Evolutionary conservation across 2,888 invertebrate species (phyloP), one percentile per base, ranked within the genome.

Genomic region (Dexiosoma caninum): DNA sequence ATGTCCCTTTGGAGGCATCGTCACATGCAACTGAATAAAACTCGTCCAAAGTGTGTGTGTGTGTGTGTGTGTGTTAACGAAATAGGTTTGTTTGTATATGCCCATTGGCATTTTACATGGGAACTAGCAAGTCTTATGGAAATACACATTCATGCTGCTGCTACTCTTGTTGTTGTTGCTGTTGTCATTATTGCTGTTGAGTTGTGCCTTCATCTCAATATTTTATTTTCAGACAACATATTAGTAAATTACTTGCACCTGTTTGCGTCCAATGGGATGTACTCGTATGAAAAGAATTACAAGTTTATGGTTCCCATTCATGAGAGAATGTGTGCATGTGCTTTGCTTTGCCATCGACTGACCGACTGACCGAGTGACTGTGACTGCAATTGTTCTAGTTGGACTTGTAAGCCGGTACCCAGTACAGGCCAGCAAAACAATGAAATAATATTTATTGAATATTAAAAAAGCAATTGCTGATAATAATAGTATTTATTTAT

Each of bases 401-500:
- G 7, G 40, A 27, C 16, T 66, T 10, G 16, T 1, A 8, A 21
- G 6, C 10, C 2, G 42, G 27, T 44, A n/a, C 42, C 12, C 32
- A 62, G 55, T 32, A 42, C 40, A 57, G 32, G 12, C 35, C 53
- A 53, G 44, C 59, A 76, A 76, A n/a, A 76, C 60, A 69, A 60
- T 44, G 19, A 44, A 69, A 69, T 76, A 59, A 76, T 69, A 44
- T 53, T 69, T 67, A 76, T 76, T 67, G 67, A 60, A 76, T 67
- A 69, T 76, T n/a, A n/a, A 30, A 69, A 76, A 60, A 69, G 49
- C 44, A 70, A 70, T 70, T 78, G 70, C 55, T 59, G 67, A 51
- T 71, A 30, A 78, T 78, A 64, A 78, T 59, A 57, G 57, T 35
- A 64, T 78, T 64, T 78, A 70, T 21, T 70, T 70, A 70, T 70